Evolutionary conservation across 2,113 vertebrate genomes (phyloP).

Genomic region (Lophochroa leadbeateri): DNA sequence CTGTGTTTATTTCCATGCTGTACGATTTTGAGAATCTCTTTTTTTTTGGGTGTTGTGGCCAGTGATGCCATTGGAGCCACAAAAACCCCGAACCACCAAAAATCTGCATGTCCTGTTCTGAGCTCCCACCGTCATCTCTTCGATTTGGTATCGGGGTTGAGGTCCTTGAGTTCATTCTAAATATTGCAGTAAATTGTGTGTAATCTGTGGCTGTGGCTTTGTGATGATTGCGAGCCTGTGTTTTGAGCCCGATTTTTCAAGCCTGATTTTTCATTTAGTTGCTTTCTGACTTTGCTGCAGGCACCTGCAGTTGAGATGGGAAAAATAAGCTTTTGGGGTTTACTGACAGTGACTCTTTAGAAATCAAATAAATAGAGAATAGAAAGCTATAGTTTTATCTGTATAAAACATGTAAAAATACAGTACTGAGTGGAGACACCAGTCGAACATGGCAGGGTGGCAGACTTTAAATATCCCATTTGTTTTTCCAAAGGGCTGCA

Average conservation of each 20-base stretch:
- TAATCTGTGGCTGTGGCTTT: neutral
- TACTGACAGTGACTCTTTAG: neutral
- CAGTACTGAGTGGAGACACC: neutral
- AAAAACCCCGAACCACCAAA: neutral
- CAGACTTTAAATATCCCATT: neutral
- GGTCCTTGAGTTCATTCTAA: neutral
- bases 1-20: fast-evolving
- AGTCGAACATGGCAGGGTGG: neutral
- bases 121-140: neutral
- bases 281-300: neutral
- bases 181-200: neutral
- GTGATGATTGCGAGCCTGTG: neutral
- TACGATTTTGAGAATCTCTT: neutral
- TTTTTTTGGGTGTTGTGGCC: neutral
- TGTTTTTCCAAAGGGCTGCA: neutral
- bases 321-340: neutral
- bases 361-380: neutral
- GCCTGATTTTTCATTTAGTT: neutral
- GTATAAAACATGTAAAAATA: neutral
- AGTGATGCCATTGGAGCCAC: neutral
- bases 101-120: neutral
- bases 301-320: neutral
- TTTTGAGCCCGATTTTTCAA: neutral
- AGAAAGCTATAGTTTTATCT: neutral
- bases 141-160: neutral